These are phyloP conservation scores for Chrysochloris asiatica DNA, from an alignment of 2,113 vertebrate genomes.

Conservation along the genomic window DNA sequence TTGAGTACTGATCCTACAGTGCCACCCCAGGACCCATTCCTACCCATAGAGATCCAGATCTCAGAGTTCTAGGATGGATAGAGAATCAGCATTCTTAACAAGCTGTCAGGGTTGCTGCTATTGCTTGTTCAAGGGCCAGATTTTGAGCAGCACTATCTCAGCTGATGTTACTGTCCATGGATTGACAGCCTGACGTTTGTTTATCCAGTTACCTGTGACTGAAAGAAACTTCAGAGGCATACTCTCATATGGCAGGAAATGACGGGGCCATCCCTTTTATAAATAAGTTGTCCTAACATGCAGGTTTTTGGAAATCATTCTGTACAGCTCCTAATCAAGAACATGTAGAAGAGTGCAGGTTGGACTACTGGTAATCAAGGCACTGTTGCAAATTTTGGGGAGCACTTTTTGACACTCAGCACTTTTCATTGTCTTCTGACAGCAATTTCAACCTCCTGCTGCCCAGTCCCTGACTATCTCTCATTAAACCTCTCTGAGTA, in stretches of 20 bases:
- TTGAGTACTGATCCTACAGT: no score
- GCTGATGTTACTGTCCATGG: not conserved
- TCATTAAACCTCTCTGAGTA: slow-evolving; percentile 52
- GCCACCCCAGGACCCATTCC: no score
- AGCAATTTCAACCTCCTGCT: not conserved
- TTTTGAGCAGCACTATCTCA: not conserved
- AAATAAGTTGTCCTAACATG: not conserved
- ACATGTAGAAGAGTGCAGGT: not conserved
- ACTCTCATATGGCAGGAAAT: not conserved
- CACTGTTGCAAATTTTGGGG: not conserved
- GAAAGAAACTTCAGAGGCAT: not conserved
- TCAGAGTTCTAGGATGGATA: no score
- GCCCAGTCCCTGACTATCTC: slow-evolving; percentile 4
- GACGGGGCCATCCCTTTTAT: not conserved
- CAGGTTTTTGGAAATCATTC: fast-evolving
- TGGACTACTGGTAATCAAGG: not conserved
- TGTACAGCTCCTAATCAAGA: fast-evolving
- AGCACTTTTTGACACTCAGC: not conserved
- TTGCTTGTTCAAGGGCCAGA: not conserved
- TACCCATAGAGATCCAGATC: not conserved
- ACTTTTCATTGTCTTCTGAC: not conserved
- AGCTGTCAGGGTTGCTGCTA: not conserved
- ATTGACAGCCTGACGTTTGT: not conserved
- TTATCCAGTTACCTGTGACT: not conserved
- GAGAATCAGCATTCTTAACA: not conserved